phyloP scores from a whole-genome alignment of 2,888 invertebrate genomes.

The Gortyna flavago region DNA sequence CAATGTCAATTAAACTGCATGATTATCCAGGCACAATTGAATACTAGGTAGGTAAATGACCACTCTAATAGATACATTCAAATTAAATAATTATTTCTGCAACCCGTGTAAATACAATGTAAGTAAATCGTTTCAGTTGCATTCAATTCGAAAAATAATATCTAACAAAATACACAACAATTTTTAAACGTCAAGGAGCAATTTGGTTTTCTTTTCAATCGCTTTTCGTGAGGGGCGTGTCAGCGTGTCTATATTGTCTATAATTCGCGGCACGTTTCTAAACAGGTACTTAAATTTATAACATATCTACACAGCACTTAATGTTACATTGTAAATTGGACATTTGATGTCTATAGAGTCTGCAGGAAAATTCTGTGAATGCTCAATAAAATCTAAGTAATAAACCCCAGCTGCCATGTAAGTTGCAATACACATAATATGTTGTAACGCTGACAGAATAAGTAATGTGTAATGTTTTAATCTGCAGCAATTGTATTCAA shows the following conservation, averaged over 20 bases:
- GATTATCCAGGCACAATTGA: slow-evolving; percentile 7
- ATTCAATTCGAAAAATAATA: neutral
- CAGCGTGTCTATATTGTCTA: neutral
- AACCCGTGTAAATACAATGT: slow-evolving; percentile 42
- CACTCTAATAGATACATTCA: neutral
- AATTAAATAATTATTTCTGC: slow-evolving; percentile 14
- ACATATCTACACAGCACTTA: slow-evolving; percentile 2
- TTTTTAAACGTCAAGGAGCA: neutral
- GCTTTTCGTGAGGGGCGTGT: neutral
- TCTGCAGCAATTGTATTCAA: slow-evolving; percentile 66
- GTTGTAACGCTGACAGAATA: slow-evolving; percentile 48
- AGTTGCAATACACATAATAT: slow-evolving; percentile 49
- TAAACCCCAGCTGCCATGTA: slow-evolving; percentile 48
- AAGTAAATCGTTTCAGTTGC: slow-evolving; percentile 3
- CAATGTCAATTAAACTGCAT: slow-evolving; percentile 27
- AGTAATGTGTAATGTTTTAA: slow-evolving; percentile 59
- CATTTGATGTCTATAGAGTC: slow-evolving; percentile 22
- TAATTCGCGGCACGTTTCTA: neutral
- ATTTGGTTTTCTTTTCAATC: slow-evolving; percentile 9
- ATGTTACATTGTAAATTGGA: slow-evolving; percentile 16
- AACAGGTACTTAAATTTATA: slow-evolving; percentile 11
- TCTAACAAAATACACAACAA: neutral
- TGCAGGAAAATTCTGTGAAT: slow-evolving; percentile 50
- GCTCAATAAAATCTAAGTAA: slow-evolving; percentile 40
- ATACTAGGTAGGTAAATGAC: slow-evolving; percentile 4